Conservation (phyloP, 2,113 vertebrate species). For the Embiotoca jacksoni region DNA sequence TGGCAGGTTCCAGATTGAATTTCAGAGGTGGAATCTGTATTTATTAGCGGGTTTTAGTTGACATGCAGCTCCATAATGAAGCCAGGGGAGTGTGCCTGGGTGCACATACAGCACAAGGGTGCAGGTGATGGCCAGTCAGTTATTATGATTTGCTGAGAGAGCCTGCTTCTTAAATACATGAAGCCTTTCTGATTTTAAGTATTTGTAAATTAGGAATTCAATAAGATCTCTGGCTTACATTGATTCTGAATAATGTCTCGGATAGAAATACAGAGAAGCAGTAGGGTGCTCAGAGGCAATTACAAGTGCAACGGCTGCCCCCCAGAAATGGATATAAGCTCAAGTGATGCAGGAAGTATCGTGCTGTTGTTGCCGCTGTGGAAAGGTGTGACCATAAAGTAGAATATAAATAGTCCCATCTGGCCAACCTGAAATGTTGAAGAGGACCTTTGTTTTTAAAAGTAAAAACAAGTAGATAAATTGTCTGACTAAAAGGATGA, state of each 20-base stretch:
- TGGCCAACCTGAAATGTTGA: not conserved
- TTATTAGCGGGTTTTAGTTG: no score
- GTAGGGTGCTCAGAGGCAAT: not conserved
- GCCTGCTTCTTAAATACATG: not conserved
- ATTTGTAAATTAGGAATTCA: not conserved
- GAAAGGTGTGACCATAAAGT: conserved; percentile 10
- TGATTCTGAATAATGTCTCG: not conserved
- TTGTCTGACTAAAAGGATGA: no score
- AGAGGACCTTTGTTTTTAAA: no score
- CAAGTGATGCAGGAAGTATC: conserved; percentile 8
- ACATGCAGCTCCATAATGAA: no score
- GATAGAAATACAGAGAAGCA: not conserved
- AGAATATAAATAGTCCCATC: not conserved
- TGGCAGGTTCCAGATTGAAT: no score
- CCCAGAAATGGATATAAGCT: not conserved
- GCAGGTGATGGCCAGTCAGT: not conserved
- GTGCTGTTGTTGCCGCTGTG: not conserved
- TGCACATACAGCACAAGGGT: no score
- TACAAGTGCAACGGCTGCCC: not conserved
- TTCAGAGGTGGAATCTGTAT: no score
- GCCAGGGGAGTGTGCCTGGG: no score
- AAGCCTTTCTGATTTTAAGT: not conserved
- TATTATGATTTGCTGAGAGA: no score
- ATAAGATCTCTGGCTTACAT: conserved; percentile 1
- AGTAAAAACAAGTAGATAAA: no score